These are phyloP conservation scores for Plectrocnemia conspersa DNA, from an alignment of 1,140 invertebrate species.

Conservation along the genomic window DNA sequence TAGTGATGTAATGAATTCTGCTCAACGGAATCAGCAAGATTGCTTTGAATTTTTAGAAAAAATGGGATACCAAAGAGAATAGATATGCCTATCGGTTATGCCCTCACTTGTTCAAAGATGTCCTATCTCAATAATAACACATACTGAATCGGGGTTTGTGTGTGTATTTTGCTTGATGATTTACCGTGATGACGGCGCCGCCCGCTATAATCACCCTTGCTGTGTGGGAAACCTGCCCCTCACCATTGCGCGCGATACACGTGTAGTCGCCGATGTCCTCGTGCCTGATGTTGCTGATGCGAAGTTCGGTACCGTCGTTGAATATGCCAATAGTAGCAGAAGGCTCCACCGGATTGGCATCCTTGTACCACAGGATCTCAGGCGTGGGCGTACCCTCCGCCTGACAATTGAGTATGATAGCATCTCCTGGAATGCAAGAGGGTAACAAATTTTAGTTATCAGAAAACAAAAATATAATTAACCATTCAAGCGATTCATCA, in stretches of 20 bases:
- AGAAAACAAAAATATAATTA: no score
- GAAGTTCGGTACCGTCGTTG: constrained; percentile 86
- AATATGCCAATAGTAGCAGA: constrained; percentile 80
- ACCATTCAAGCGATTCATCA: no score
- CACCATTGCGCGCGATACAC: constrained; percentile 89
- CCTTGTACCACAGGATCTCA: constrained; percentile 89
- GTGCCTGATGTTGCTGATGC: constrained; percentile 83
- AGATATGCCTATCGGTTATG: no score
- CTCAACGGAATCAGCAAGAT: no score
- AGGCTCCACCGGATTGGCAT: constrained; percentile 82
- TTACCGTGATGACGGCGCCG: constrained; percentile 69
- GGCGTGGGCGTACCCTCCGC: constrained; percentile 88
- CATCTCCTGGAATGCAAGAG: constrained; percentile 75
- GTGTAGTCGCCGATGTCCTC: constrained; percentile 94
- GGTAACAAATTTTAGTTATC: no score
- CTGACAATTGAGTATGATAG: constrained; percentile 91
- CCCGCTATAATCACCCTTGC: constrained; percentile 93
- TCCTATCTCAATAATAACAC: no score
- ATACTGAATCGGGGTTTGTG: no score
- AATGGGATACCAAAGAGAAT: no score
- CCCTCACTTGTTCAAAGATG: no score
- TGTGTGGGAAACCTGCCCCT: constrained; percentile 90
- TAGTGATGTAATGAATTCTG: no score
- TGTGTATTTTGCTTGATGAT: constrained; percentile 36
- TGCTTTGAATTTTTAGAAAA: no score